Evolutionary conservation across 2,888 invertebrate species (phyloP).

Genomic region (Syrista parreyssii): DNA sequence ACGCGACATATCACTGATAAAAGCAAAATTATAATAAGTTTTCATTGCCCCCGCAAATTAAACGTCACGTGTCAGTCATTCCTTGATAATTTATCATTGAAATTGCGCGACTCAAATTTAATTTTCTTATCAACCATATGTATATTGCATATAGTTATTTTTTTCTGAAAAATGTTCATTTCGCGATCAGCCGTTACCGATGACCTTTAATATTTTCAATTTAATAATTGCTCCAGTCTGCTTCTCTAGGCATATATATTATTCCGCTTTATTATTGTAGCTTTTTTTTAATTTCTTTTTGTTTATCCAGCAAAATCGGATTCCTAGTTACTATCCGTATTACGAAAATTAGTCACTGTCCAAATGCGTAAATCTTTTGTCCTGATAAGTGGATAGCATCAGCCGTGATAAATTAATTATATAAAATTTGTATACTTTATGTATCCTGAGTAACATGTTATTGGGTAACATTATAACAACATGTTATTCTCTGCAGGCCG

Average conservation of each 20-base stretch:
- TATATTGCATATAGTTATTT: background rate
- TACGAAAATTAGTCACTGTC: too few relatives aligned
- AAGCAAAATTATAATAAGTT: background rate
- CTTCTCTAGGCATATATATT: background rate
- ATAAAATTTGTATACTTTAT: too few relatives aligned
- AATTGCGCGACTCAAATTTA: background rate
- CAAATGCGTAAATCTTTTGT: too few relatives aligned
- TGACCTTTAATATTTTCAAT: background rate
- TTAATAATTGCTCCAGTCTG: background rate
- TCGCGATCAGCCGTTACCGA: background rate
- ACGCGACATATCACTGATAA: background rate
- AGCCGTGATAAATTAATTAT: too few relatives aligned
- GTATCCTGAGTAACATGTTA: too few relatives aligned
- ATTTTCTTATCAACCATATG: background rate
- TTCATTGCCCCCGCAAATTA: background rate
- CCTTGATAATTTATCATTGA: background rate
- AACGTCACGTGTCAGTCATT: background rate
- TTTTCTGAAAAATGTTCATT: background rate
- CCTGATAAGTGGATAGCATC: too few relatives aligned
- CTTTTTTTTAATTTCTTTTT: background rate
- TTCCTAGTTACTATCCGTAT: too few relatives aligned
- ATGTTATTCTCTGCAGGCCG: too few relatives aligned
- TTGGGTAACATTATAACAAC: too few relatives aligned
- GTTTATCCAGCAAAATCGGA: too few relatives aligned
- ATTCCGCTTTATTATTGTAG: background rate